Evolutionary conservation across 2,888 invertebrate species (phyloP), one percentile per base, ranked within the genome.

Genomic region (Agrotis segetum): DNA sequence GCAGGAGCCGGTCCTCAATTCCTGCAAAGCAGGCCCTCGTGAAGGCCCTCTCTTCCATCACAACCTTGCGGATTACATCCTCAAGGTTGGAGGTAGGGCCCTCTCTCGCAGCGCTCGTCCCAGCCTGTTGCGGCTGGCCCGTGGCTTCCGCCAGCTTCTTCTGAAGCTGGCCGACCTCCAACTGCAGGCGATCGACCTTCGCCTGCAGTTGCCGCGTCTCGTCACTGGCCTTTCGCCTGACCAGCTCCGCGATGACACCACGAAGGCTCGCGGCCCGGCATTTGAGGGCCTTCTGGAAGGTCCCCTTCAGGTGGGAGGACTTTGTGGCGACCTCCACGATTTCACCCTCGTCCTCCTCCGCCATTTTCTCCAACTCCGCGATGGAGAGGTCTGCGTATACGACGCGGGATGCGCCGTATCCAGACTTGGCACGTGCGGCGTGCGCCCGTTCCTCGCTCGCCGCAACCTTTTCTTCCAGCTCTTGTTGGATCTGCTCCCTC

Each of bases 1-100:
- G 52, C 52, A 52, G 16, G 52, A 52, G 52, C 52, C 21, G 52
- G 52, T 52, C 52, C 52, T 52, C 52, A 5, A 52, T 52, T 13
- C 52, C 52, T 52, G 47, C 47, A 0, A 49, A 49, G 47, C 47
- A 49, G 47, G 47, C 17, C 14, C 47, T 49, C 6, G 47, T 49
- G 47, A 49, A 49, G 47, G 47, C 47, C 47, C 47, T 49, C 47
- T 49, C 47, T 17, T 49, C 47, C 47, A 49, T 49, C 6, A 49
- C n/a, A 6, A 49, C 47, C 47, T 49, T 49, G 47, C 47, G 47
- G 47, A 49, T 49, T 17, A 49, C 17, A 7, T 49, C 47, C 47
- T 49, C 47, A 49, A 17, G n/a, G 16, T 16, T 24, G 24, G 24
- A 24, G 24, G 24, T 24, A 24, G 24, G 24, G 24, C 24, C 24